Evolutionary conservation across 2,113 vertebrate species (phyloP).

Genomic region (Leuciscus idus): DNA sequence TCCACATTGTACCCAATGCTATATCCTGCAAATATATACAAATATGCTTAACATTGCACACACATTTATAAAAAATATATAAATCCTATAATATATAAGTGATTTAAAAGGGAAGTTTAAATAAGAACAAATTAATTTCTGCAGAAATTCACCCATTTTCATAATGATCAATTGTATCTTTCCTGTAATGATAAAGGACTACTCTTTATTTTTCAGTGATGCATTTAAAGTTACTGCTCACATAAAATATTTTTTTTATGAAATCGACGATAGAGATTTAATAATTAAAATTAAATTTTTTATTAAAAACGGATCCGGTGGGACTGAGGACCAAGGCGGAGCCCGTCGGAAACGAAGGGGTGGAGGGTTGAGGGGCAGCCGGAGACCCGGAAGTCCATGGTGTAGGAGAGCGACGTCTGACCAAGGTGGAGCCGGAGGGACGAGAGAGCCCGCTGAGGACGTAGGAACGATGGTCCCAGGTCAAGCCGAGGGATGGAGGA

Average conservation of each 20-base stretch:
- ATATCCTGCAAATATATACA: not conserved
- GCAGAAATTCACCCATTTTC: not conserved
- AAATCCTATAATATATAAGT: not conserved
- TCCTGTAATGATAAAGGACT: not conserved
- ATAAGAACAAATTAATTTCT: not conserved
- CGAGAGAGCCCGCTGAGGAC: too few species aligned
- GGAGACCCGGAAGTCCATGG: too few species aligned
- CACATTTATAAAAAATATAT: not conserved
- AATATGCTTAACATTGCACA: not conserved
- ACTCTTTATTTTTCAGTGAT: not conserved
- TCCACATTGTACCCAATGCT: not conserved
- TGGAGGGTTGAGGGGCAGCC: too few species aligned
- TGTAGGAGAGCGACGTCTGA: too few species aligned
- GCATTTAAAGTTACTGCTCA: not conserved
- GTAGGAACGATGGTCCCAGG: too few species aligned
- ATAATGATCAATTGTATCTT: not conserved
- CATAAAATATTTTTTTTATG: not conserved
- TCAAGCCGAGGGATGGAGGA: too few species aligned
- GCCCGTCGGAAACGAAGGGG: too few species aligned
- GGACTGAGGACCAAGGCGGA: too few species aligned
- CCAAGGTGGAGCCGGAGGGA: too few species aligned
- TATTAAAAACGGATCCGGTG: too few species aligned
- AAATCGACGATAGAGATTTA: not conserved
- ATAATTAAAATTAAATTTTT: too few species aligned
- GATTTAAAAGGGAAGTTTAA: not conserved